Percentiles rank a stretch among this genome's conserved stretches.
phyloP scores from a whole-genome alignment of 2,888 invertebrate species.

The Antheraea assamensis region DNA sequence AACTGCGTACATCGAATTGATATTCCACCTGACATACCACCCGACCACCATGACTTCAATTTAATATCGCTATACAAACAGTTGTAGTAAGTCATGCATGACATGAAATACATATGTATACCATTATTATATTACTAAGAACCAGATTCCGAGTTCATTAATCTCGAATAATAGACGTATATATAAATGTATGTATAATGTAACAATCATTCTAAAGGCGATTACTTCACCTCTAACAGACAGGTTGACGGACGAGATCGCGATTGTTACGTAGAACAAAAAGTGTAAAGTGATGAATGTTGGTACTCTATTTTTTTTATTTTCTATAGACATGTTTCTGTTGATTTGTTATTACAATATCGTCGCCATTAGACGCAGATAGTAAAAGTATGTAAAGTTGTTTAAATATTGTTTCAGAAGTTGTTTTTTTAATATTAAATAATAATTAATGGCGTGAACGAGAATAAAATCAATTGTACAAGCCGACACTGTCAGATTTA shows the following conservation, averaged over 20 bases:
- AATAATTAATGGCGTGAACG: too few species aligned
- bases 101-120: conserved; percentile 5
- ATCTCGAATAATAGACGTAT: conserved; percentile 23
- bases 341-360: background rate
- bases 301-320: background rate
- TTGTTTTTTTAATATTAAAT: background rate
- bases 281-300: conserved; percentile 26
- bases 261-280: conserved; percentile 13
- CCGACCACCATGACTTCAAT: background rate
- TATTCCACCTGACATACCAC: too few species aligned
- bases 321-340: background rate
- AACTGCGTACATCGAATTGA: too few species aligned
- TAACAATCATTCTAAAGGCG: conserved; percentile 50
- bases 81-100: background rate
- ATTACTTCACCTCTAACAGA: conserved; percentile 56
- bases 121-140: conserved; percentile 27
- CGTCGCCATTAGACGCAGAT: background rate
- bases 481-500: too few species aligned
- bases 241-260: conserved; percentile 24
- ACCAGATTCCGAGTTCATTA: conserved; percentile 34
- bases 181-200: conserved; percentile 28
- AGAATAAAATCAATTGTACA: too few species aligned
- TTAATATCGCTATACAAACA: background rate
- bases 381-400: background rate
- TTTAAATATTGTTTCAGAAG: background rate